Percentiles rank a stretch among this genome's conserved stretches.
These are phyloP conservation scores for Cybosia mesomella DNA, from an alignment of 2,888 invertebrate genomes.

Conservation along the genomic window DNA sequence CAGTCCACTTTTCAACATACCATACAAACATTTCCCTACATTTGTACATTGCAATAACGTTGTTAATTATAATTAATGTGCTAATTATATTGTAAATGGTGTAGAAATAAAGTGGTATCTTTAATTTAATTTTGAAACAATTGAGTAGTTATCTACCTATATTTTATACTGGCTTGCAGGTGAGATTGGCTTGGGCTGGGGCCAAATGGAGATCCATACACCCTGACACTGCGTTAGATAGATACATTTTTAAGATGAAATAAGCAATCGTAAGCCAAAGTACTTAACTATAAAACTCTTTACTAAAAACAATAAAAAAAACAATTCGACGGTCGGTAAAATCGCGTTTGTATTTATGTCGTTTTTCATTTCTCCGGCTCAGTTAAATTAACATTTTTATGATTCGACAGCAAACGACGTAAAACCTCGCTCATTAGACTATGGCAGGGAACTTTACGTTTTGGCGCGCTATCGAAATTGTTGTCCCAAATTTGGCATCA, in stretches of 20 bases:
- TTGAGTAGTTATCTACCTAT: no score
- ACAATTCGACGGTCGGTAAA: constrained; percentile 32
- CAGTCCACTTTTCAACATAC: no score
- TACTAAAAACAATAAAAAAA: constrained; percentile 20
- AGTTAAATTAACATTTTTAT: constrained; percentile 78
- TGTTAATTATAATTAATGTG: no score
- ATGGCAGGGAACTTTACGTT: constrained; percentile 57
- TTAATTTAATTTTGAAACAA: no score
- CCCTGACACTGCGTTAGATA: no score
- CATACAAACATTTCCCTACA: no score
- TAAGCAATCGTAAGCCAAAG: background rate
- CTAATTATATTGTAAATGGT: no score
- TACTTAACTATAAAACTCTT: background rate
- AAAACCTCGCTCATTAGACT: constrained; percentile 68
- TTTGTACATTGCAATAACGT: no score
- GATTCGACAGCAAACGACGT: constrained; percentile 67
- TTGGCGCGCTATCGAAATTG: constrained; percentile 60
- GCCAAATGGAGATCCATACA: no score
- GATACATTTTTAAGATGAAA: background rate
- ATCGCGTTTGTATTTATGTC: constrained; percentile 66
- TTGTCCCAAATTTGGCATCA: constrained; percentile 54
- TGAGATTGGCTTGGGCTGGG: no score
- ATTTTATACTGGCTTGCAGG: no score
- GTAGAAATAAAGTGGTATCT: no score
- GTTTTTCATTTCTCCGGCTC: constrained; percentile 60